Evolutionary conservation across 2,888 invertebrate genomes (phyloP), one percentile per base, ranked within the genome.

Genomic region (Xylota segnis): DNA sequence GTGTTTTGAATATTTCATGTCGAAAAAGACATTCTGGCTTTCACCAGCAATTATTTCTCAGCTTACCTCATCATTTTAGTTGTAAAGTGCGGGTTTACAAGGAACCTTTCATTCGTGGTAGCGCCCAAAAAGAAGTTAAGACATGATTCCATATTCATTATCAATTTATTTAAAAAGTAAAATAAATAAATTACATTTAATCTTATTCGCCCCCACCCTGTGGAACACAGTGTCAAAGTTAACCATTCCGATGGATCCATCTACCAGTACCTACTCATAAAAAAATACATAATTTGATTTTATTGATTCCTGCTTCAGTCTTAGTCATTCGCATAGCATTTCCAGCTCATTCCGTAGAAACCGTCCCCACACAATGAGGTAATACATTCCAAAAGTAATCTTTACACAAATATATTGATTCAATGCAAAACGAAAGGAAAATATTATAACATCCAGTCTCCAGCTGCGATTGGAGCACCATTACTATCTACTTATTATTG

Each of bases 241-340:
- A 70, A 37, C 61, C 81, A 68, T 43, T 54, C 23, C 40, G 66
- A 43, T 66, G 66, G 54, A 56, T 63, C 40, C 58, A 10, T 65
- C 18, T 37, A 50, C 27, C 47, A 45, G 9, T 18, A n/a, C n/a
- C n/a, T n/a, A n/a, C 56, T 65, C 65, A 34, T 37, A 72, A 66
- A 77, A 83, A 23, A 23, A 23, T 23, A 23, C 45, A 72, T 75
- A 72, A 32, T 58, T 72, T 14, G 14, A 63, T 29, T 47, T 66
- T 40, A 56, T 70, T 82, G 50, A 75, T 71, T 71, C 23, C 50
- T 40, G 37, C 43, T 43, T 84, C 84, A 84, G 84, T 84, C 84
- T 84, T 84, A 40, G 61, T 59, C 43, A 29, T 71, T 34, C 52
- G 54, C 71, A 76, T 66, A 83, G 52, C 70, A 70, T 54, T 74